These are phyloP conservation scores for Trichonephila inaurata DNA, from an alignment of 1,140 invertebrate genomes.

Conservation along the genomic window DNA sequence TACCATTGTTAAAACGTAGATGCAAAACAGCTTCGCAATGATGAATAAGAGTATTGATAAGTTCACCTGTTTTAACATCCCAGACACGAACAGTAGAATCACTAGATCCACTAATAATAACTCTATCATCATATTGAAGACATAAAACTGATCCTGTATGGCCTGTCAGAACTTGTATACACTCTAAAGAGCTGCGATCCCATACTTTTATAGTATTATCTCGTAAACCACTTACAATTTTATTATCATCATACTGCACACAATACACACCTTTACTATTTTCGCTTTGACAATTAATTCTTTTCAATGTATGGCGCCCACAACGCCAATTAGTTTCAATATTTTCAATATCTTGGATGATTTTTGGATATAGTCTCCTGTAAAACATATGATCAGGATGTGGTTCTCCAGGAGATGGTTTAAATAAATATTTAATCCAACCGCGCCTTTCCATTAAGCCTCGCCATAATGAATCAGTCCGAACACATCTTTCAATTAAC, in stretches of 20 bases:
- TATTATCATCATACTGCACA: conserved; percentile 98
- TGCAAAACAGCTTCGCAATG: conserved; percentile 99
- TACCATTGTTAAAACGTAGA: conserved; percentile 98
- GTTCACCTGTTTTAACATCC: conserved; percentile 83
- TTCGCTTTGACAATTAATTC: conserved; percentile 99
- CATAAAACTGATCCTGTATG: conserved; percentile 99
- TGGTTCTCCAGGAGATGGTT: conserved; percentile 93
- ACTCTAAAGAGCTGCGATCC: conserved; percentile 94
- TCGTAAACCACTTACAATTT: conserved; percentile 98
- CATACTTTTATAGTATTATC: conserved; percentile 99
- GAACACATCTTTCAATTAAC: conserved; percentile 93
- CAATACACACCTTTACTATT: conserved; percentile 98
- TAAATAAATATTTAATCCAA: conserved; percentile 97
- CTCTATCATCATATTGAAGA: conserved; percentile 99
- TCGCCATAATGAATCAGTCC: conserved; percentile 96
- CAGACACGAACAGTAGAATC: conserved; percentile 94
- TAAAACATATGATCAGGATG: conserved; percentile 98
- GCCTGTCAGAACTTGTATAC: conserved; percentile 93
- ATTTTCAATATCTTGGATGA: conserved; percentile 91
- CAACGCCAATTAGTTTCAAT: conserved; percentile 99
- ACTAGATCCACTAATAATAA: conserved; percentile 98
- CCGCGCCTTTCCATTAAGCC: conserved; percentile 96
- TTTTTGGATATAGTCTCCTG: conserved; percentile 96
- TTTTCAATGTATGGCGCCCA: conserved; percentile 96
- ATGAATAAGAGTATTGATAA: conserved; percentile 98